phyloP scores from a whole-genome alignment of 2,888 invertebrate genomes.

The Deilephila elpenor region DNA sequence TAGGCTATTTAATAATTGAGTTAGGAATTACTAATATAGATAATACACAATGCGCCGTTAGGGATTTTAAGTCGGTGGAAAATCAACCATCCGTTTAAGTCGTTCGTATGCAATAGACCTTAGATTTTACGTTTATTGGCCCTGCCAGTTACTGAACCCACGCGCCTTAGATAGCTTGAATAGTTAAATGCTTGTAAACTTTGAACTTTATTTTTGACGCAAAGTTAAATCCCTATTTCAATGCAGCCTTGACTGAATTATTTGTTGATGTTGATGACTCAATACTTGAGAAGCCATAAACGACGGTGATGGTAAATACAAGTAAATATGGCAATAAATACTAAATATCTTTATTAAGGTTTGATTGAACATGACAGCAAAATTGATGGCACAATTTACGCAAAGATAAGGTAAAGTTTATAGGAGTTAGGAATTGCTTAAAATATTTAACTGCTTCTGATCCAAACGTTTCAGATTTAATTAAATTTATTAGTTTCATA shows the following conservation, averaged over 20 bases:
- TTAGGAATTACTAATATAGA: too few relatives aligned
- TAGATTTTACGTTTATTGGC: constrained; percentile 31
- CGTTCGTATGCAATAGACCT: constrained; percentile 10
- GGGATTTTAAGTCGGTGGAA: neutral
- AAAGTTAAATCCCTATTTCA: neutral
- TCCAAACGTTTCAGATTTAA: constrained; percentile 1
- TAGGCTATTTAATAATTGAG: neutral
- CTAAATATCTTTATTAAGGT: neutral
- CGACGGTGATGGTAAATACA: neutral
- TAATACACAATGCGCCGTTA: neutral
- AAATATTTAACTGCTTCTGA: neutral
- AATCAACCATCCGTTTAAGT: neutral
- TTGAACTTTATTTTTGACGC: constrained; percentile 18
- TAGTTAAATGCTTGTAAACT: constrained; percentile 23
- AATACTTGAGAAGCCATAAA: neutral
- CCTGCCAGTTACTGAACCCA: constrained; percentile 24
- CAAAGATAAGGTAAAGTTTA: neutral
- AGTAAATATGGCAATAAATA: neutral
- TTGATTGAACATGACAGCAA: neutral
- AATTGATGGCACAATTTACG: neutral
- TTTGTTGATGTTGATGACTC: neutral
- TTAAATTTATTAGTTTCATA: constrained; percentile 11
- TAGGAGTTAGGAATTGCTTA: too few relatives aligned
- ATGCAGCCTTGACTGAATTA: constrained; percentile 7
- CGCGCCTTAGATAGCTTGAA: constrained; percentile 26